Base-by-base conservation (phyloP, 2,113 vertebrate genomes). In the Garra rufa region DNA sequence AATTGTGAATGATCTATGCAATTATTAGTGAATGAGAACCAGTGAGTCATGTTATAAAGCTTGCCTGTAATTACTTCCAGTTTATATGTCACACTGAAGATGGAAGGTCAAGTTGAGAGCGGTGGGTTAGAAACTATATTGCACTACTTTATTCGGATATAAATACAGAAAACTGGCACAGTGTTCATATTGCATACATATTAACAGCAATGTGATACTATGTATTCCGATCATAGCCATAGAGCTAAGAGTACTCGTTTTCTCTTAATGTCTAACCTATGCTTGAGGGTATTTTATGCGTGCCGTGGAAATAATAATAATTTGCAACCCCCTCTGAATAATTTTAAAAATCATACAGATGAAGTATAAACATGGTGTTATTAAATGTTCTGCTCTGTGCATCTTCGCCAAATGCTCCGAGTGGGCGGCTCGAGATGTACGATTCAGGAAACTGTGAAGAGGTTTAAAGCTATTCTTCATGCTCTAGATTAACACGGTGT, bases 401-500 rank as follows among this genome's bases (percentile, higher is more conserved):
- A 15, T 67, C 43, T 46, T 67, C 44, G 43, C 65, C 24, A 80
- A 80, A 80, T 80, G 26, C 30, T 19, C 19, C 10, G 17, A 46
- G 61, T 82, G 44, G 61, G 63, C 4, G 48, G 19, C 21, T 70
- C 19, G 8, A 70, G 80, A 82, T 70, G 46, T 82, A 69, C 70
- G 50, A 70, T 71, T 70, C 80, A 52, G 21, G 46, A 81, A 82
- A 70, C 28, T 24, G 79, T 70, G 30, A 69, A 82, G 79, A 82
- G 79, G 63, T 82, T 82, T 82, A 70, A 70, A 34, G 79, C 59
- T 48, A n/a, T 82, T 34, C 63, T 81, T 81, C 50, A 50, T 50
- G 79, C 19, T 55, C 13, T 55, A 69, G 80, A 82, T 82, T 70
- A 82, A 55, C 80, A 82, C 21, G 44, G 80, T 69, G 43, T 52